Base-by-base conservation (phyloP, 2,888 invertebrate species). In the Candidula unifasciata region DNA sequence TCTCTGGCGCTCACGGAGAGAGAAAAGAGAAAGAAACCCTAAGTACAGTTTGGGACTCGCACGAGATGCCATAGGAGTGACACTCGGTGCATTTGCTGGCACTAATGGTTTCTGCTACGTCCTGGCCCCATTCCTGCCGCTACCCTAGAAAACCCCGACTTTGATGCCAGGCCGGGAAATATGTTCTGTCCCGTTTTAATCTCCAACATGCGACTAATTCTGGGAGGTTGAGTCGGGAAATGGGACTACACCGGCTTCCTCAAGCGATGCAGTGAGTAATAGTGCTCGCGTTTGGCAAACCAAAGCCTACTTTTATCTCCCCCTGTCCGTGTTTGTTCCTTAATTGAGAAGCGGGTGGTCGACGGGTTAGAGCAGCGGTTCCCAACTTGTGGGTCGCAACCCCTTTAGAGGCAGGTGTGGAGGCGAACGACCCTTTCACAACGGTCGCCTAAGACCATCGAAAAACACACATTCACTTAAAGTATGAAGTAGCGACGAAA, bases 61-160 rank as follows among this genome's bases (percentile, higher is more conserved):
- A 3, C 3, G 44, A n/a, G 44, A 73, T 37, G 44, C 37, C 44
- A 73, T 18, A 27, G 30, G 68, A 68, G 68, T 13, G 68, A 27
- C 68, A 68, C 68, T 68, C 68, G 18, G 68, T 68, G 68, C 68
- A 68, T 27, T 68, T 68, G 16, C 13, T 68, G 33, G 68, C 68
- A 33, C 68, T 68, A 68, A 68, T 68, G 68, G 68, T 13, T 68
- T 68, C 68, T 30, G 3, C 68, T 16, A 68, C n/a, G 13, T 27
- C 27, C 66, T 68, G 16, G 44, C 68, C 18, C 68, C 33, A 6
- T 30, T 16, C 33, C 33, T 33, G 30, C 16, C 68, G 18, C 16
- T 16, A 27, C 30, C 8, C 33, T 16, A 5, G 24, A 16, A 24
- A 73, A 37, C 24, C 44, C 24, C 21, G 37, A 1, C 5, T n/a